Base-by-base conservation (phyloP, 2,888 invertebrate species). In the Mystacides longicornis region DNA sequence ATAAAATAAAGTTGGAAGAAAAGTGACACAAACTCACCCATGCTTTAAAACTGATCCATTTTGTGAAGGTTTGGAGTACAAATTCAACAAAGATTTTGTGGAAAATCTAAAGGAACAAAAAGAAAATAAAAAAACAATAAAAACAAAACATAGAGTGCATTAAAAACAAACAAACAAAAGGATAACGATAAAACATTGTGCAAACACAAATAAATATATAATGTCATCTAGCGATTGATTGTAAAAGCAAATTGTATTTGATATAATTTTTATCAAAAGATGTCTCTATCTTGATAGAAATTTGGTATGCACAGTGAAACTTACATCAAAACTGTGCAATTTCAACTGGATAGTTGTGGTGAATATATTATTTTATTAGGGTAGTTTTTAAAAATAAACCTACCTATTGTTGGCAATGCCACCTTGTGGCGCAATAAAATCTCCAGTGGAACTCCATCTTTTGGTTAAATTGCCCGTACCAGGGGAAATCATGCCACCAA, bases 391-490 rank as follows among this genome's bases (percentile, higher is more conserved):
- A 48, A n/a, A 51, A 57, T 52, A n/a, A 58, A 16, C 27, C 23
- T 58, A 78, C 78, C 78, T 77, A 67, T 67, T 69, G 54, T 65
- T 75, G n/a, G 73, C 65, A 52, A 71, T 69, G 42, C 78, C 68
- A 1, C 77, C 77, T 52, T 77, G 77, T 0, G 78, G 71, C 14
- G 72, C 70, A 64, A 81, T 73, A 75, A 90, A 91, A 74, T 91
- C 91, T 3, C 89, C 88, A 0, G 89, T 89, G 19, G 89, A 89
- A 67, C 82, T 89, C 90, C 90, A 90, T 55, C 89, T 74, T 72
- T 89, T 89, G 56, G 82, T 79, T 61, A 84, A 77, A 67, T 74
- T 78, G 67, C 69, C 68, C 59, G 69, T 65, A 19, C 70, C 73
- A 42, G 80, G 69, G 58, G 77, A 69, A 68, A 69, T 51, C 43